Conservation (phyloP, 1,140 invertebrate species). For the Acromyrmex charruanus region DNA sequence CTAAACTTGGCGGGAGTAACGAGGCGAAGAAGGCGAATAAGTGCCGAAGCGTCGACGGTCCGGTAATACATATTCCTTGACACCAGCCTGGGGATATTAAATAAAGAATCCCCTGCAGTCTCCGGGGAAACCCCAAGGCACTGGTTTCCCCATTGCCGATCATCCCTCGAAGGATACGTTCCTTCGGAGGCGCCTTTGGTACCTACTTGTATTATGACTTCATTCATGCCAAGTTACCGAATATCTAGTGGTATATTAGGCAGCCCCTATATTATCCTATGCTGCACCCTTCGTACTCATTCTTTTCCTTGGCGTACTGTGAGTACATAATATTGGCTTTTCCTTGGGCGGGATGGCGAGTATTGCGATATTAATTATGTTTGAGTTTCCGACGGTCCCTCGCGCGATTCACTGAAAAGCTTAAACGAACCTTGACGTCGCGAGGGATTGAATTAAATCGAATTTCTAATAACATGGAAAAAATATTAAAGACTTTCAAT, state of each 20-base stretch:
- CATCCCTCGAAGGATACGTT: constrained; percentile 73
- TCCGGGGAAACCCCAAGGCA: constrained; percentile 73
- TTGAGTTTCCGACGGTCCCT: constrained; percentile 58
- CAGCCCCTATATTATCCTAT: constrained; percentile 48
- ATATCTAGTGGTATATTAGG: constrained; percentile 74
- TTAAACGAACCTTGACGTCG: constrained; percentile 32
- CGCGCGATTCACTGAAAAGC: constrained; percentile 35
- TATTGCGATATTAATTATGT: constrained; percentile 77
- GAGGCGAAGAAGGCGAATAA: constrained; percentile 68
- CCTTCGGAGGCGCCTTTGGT: constrained; percentile 68
- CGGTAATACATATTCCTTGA: constrained; percentile 79
- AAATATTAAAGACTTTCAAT: constrained; percentile 31
- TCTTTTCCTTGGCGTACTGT: background rate
- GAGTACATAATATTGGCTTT: constrained; percentile 47
- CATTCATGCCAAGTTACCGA: constrained; percentile 79
- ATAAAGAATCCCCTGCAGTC: constrained; percentile 79
- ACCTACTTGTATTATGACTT: constrained; percentile 75
- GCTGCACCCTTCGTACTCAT: constrained; percentile 26
- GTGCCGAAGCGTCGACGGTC: constrained; percentile 65
- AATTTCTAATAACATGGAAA: constrained; percentile 37
- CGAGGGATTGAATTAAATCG: constrained; percentile 42
- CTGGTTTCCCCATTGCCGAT: constrained; percentile 75
- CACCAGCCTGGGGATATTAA: constrained; percentile 82
- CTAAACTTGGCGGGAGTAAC: constrained; percentile 32
- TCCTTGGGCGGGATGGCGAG: constrained; percentile 11